Base-by-base conservation (phyloP, 2,888 invertebrate genomes). In the Drosophila histrio region DNA sequence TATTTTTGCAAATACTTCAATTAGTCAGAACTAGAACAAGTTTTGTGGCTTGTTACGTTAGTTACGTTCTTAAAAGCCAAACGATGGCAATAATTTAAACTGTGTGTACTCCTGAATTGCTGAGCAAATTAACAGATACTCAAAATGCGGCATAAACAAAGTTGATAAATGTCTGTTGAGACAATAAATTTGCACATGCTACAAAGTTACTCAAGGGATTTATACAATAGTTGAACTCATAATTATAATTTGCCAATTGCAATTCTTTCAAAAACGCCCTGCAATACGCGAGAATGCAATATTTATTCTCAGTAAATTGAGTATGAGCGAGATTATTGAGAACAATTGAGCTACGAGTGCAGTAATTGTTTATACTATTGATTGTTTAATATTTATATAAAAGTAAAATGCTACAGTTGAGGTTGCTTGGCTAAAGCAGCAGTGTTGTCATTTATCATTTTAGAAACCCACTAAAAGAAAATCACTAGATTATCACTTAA, bases 281-380 rank as follows among this genome's bases (percentile, higher is more conserved):
- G 22, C 38, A 52, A 24, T 47, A 19, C 19, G 13, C 15, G 11
- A 11, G 7, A 49, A 36, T 36, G 11, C 3, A 11, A 36, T 24
- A 36, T 34, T 24, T 32, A 47, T 32, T 32, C 13, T n/a, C 13
- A 9, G 21, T 21, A 13, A 47, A 47, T n/a, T 47, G 47, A 32
- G 47, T 17, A 28, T 19, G 39, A 7, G 11, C 36, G 17, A 44
- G 17, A n/a, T n/a, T 17, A 44, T 24, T 46, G n/a, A 30, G 4
- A 30, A 13, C 30, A 46, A 46, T 46, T 46, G 36, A 50, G 36
- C 24, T 15, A 22, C 7, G n/a, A 19, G 24, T 26, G 26, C 36
- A 26, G 38, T 28, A 38, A 38, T 52, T 52, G 38, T 52, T 52
- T 52, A 38, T 38, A 28, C 19, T 19, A 38, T 28, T 50, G 26